Base-by-base conservation (phyloP, 2,797 vertebrate species). In the Lophotriccus pileatus region DNA sequence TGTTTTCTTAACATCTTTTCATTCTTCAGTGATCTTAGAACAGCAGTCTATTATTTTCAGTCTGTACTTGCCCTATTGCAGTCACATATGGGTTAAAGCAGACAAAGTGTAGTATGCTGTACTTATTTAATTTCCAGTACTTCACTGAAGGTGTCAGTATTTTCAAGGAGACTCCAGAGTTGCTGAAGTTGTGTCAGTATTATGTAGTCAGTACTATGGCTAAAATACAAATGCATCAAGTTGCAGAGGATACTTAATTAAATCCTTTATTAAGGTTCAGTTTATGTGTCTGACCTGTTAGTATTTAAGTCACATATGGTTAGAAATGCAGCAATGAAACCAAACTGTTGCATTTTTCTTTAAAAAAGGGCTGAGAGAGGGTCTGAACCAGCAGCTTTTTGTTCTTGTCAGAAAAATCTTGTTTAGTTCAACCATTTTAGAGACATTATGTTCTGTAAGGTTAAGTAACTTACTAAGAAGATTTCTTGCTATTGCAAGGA, bases 111-210 rank as follows among this genome's bases (percentile, higher is more conserved):
- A 59, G 20, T 70, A 7, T 28, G 17, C 18, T 49, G 67, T 55
- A 89, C 83, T 90, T 93, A 44, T 87, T 95, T 93, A 87, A 93
- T 95, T 97, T 93, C 93, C 88, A 87, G 46, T 52, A 66, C 53
- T 93, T 85, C 80, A 93, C 94, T 96, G 93, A 97, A 96, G 95
- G 90, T 96, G 95, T 96, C 95, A 96, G 90, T 96, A 32, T 97
- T 92, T 97, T 96, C 96, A 95, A 94, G 83, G 88, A 92, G 76
- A 94, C 79, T 79, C 36, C 16, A 49, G 19, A 4, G 7, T 17
- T 64, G 69, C 60, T 86, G 84, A 47, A 91, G 80, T 50, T 53
- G 18, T 41, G 30, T 52, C 37, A 87, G 41, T 66, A 19, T 68
- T 63, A 41, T 0, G 4, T 15, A 74, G 28, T 39, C 43, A 52